Evolutionary conservation across 2,888 invertebrate species (phyloP).

Genomic region (Cataglyphis altisquamis): DNA sequence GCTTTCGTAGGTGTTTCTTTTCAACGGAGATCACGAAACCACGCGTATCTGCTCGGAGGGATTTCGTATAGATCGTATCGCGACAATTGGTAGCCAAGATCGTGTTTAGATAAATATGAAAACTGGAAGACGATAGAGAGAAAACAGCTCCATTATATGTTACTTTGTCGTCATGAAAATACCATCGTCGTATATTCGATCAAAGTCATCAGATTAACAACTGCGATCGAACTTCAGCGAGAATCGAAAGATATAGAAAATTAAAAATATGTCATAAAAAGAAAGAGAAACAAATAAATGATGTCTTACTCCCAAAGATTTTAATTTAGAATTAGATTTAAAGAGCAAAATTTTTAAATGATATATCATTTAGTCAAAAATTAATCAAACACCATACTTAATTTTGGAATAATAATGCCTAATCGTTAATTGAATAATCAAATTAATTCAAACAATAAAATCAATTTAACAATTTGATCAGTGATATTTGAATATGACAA

Average conservation of each 20-base stretch:
- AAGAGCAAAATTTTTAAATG: not conserved
- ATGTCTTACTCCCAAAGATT: not conserved
- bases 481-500: not conserved
- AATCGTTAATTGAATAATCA: not conserved
- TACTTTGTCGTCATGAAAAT: conserved; percentile 51
- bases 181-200: conserved; percentile 16
- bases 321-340: not conserved
- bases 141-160: conserved; percentile 77
- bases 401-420: not conserved
- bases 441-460: no score
- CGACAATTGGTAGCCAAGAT: conserved; percentile 79
- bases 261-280: not conserved
- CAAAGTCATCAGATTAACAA: not conserved
- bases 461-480: not conserved
- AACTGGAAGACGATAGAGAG: conserved; percentile 63
- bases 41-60: not conserved
- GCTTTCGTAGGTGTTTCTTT: conserved; percentile 11
- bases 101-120: conserved; percentile 77
- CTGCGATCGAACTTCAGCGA: not conserved
- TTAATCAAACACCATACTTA: not conserved
- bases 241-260: not conserved
- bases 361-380: not conserved
- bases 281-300: not conserved
- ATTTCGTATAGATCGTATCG: conserved; percentile 61
- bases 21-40: not conserved